Evolutionary conservation across 2,797 vertebrate species (phyloP).

Genomic region (Manis pentadactyla): DNA sequence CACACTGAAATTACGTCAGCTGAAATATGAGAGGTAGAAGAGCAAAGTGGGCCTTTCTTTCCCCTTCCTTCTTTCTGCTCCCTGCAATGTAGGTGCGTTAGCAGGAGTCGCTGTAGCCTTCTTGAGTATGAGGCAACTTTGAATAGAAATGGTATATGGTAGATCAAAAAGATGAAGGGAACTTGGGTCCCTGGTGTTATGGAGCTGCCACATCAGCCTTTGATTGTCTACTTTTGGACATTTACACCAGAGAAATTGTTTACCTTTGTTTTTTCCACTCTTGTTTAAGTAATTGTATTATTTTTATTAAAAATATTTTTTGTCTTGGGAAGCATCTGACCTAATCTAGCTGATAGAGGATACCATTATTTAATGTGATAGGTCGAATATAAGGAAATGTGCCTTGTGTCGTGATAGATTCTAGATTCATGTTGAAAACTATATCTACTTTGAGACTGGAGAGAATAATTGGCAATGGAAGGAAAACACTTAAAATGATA

Average conservation of each 20-base stretch:
- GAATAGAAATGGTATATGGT: not conserved
- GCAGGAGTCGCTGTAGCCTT: not conserved
- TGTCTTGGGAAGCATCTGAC: not conserved
- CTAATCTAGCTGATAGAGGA: no score
- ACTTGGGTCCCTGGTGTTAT: not conserved
- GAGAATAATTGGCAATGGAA: conserved; percentile 28
- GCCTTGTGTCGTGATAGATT: not conserved
- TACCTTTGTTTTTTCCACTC: not conserved
- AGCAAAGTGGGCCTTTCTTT: not conserved
- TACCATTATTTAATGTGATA: not conserved
- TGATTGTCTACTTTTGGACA: not conserved
- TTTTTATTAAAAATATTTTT: not conserved
- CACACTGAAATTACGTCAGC: no score
- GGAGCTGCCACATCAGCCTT: not conserved
- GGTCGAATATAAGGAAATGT: not conserved
- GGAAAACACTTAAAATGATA: conserved; percentile 7
- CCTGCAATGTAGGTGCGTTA: not conserved
- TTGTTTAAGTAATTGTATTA: not conserved
- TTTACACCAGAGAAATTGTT: not conserved
- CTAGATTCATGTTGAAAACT: not conserved
- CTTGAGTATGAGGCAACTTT: not conserved
- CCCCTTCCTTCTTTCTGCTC: not conserved
- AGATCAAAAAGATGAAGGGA: not conserved
- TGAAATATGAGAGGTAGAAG: not conserved
- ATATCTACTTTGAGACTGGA: not conserved